phyloP scores from a whole-genome alignment of 2,888 invertebrate genomes.

The Stenoptilia bipunctidactyla region DNA sequence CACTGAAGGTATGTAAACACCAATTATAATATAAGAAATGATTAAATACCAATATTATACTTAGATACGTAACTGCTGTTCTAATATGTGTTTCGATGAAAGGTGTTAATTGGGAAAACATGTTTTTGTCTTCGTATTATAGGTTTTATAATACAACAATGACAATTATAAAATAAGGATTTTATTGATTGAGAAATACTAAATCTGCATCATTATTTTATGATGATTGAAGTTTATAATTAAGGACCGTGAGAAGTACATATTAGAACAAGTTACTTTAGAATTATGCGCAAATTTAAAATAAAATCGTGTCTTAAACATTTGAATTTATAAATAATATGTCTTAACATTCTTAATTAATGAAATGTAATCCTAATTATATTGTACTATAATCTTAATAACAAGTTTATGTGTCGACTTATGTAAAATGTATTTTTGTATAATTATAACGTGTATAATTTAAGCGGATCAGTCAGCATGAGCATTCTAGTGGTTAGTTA shows the following conservation, averaged over 20 bases:
- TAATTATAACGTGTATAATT: background rate
- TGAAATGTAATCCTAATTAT: too few relatives aligned
- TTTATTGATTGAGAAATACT: background rate
- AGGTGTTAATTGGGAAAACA: background rate
- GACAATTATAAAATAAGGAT: background rate
- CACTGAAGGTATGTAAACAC: slow-evolving; percentile 66
- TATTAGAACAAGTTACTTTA: too few relatives aligned
- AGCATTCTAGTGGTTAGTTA: too few relatives aligned
- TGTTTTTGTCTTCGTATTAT: background rate
- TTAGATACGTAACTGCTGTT: background rate
- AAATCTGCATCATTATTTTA: background rate
- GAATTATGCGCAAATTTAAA: background rate
- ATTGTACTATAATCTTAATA: too few relatives aligned
- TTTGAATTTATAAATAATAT: background rate
- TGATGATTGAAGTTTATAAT: too few relatives aligned
- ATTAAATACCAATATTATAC: background rate
- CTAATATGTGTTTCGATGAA: background rate
- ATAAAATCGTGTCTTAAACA: background rate
- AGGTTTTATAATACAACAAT: background rate
- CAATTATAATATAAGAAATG: slow-evolving; percentile 42
- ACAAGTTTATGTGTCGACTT: too few relatives aligned
- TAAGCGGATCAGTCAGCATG: background rate
- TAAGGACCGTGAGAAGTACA: too few relatives aligned
- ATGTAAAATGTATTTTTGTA: background rate
- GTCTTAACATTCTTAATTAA: background rate